Conservation (phyloP, 1,140 invertebrate genomes). For the Philotrypesis tridentata region DNA sequence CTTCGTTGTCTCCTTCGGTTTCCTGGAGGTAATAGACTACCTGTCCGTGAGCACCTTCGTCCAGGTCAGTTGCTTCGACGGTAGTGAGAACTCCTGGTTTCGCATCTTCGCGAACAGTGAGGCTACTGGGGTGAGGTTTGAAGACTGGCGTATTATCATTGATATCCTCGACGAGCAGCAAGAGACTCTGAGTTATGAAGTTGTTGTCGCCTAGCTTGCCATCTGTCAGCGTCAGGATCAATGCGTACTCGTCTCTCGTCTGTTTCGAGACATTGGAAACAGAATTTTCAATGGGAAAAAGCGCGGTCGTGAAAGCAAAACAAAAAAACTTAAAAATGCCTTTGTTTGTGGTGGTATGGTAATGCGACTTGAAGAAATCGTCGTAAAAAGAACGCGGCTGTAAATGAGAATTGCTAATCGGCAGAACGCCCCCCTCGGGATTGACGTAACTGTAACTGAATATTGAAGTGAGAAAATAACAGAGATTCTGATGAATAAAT, state of each 20-base stretch:
- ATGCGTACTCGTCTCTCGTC: slow-evolving; percentile 88
- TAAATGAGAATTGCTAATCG: not conserved
- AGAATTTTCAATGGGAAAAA: not conserved
- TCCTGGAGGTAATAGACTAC: slow-evolving; percentile 85
- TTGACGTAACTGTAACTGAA: not conserved
- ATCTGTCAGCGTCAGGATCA: slow-evolving; percentile 92
- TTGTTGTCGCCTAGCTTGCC: slow-evolving; percentile 89
- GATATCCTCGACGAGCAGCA: slow-evolving; percentile 91
- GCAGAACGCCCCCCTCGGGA: not conserved
- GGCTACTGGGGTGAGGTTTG: slow-evolving; percentile 86
- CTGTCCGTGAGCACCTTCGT: slow-evolving; percentile 94
- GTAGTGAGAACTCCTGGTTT: slow-evolving; percentile 83
- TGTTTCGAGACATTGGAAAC: slow-evolving; percentile 61
- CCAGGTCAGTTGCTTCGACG: slow-evolving; percentile 90
- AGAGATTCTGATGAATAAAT: not conserved
- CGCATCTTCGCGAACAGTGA: slow-evolving; percentile 87
- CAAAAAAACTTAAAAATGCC: not conserved
- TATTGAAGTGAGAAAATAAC: not conserved
- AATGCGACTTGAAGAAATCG: not conserved
- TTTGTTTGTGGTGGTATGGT: too few relatives aligned
- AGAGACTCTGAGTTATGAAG: slow-evolving; percentile 91
- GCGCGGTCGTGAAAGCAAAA: not conserved
- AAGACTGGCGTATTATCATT: slow-evolving; percentile 94
- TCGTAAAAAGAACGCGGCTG: not conserved
- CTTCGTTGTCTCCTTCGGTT: slow-evolving; percentile 84